Percentiles rank a stretch among this genome's conserved stretches.
Conservation (phyloP, 2,888 invertebrate genomes). For the Charanyca ferruginea region DNA sequence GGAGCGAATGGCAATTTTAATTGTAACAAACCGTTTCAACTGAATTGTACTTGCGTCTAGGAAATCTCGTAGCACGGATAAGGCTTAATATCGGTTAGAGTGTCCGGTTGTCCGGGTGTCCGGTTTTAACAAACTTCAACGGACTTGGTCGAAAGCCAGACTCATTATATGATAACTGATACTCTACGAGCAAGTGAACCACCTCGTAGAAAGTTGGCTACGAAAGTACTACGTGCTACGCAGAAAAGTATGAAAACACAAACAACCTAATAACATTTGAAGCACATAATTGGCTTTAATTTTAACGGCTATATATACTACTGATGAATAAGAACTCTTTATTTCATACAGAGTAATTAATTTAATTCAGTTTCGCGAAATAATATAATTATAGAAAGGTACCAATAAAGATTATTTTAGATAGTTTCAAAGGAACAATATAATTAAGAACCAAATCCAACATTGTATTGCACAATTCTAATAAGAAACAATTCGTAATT, state of each 20-base stretch:
- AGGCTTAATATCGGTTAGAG: neutral
- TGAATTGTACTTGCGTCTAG: conserved; percentile 3
- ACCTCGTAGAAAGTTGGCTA: conserved; percentile 13
- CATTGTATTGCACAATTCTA: neutral
- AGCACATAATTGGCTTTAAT: neutral
- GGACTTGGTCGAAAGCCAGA: conserved; percentile 8
- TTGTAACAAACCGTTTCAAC: neutral
- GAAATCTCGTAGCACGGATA: conserved; percentile 3
- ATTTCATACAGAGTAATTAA: neutral
- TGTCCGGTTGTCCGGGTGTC: conserved; percentile 66
- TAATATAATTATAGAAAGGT: neutral
- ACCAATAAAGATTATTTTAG: no score
- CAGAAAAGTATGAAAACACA: neutral
- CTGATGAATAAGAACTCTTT: neutral
- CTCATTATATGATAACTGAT: conserved; percentile 30
- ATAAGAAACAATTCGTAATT: neutral
- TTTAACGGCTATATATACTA: neutral
- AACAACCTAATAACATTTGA: neutral
- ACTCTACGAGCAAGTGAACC: neutral
- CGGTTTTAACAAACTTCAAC: conserved; percentile 70
- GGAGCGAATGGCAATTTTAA: neutral
- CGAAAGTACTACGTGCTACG: conserved; percentile 1
- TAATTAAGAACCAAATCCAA: neutral
- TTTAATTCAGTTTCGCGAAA: neutral
- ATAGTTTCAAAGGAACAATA: neutral